phyloP scores from a whole-genome alignment of 2,113 vertebrate genomes.

The Heloderma charlesbogerti region DNA sequence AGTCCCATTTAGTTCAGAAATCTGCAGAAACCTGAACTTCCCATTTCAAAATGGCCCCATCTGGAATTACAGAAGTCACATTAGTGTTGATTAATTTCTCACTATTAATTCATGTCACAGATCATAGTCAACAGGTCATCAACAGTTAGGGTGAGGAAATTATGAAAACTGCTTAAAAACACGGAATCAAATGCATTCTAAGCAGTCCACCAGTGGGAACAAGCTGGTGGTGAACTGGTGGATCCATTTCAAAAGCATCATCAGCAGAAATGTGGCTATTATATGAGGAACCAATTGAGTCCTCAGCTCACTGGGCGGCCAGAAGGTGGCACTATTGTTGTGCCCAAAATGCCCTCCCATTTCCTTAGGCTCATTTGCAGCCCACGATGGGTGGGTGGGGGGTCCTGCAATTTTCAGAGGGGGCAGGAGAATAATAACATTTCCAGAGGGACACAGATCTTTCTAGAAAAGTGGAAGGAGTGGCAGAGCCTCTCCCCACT shows the following conservation, averaged over 20 bases:
- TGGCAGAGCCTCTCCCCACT: too few relatives aligned
- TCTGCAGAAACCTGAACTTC: neutral
- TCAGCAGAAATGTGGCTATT: neutral
- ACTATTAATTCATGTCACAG: neutral
- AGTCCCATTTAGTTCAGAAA: neutral
- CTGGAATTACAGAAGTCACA: neutral
- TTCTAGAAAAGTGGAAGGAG: too few relatives aligned
- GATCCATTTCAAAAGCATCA: neutral
- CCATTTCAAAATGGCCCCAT: neutral
- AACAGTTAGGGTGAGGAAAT: neutral
- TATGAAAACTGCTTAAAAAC: neutral
- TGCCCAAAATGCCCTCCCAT: neutral
- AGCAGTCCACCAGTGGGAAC: neutral
- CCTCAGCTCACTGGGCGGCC: neutral
- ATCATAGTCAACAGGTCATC: neutral
- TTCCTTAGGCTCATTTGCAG: neutral
- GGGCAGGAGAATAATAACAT: too few relatives aligned
- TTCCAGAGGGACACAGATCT: too few relatives aligned
- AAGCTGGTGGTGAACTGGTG: neutral
- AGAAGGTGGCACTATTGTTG: neutral
- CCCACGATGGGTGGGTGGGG: neutral
- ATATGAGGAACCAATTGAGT: neutral
- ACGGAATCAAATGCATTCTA: neutral
- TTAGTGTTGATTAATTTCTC: neutral
- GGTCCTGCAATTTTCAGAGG: too few relatives aligned